Percentiles rank a stretch among this genome's conserved stretches.
phyloP scores from a whole-genome alignment of 1,140 invertebrate species.

The Drosophila simulans region DNA sequence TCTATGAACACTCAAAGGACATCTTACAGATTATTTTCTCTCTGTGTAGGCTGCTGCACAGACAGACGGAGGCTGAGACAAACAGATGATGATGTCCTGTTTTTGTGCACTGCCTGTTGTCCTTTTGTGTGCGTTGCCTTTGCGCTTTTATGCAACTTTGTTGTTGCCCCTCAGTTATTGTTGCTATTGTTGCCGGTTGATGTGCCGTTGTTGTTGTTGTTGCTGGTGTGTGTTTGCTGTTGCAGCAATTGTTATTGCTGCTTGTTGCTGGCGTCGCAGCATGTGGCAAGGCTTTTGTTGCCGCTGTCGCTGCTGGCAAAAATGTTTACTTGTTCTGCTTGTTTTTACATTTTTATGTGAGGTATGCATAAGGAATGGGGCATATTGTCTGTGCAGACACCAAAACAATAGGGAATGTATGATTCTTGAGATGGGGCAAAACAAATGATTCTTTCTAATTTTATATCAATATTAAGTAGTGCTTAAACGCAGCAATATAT shows the following conservation, averaged over 20 bases:
- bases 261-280: slow-evolving; percentile 56
- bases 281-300: slow-evolving; percentile 66
- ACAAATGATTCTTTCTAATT: too few relatives aligned
- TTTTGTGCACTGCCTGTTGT: slow-evolving; percentile 53
- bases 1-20: not conserved
- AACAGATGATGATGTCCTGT: slow-evolving; percentile 51
- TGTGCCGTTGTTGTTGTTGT: slow-evolving; percentile 21
- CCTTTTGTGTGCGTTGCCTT: slow-evolving; percentile 66
- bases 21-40: not conserved
- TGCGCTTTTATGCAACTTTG: slow-evolving; percentile 68
- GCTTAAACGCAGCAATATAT: too few relatives aligned
- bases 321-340: slow-evolving; percentile 48
- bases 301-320: slow-evolving; percentile 39
- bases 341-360: slow-evolving; percentile 36
- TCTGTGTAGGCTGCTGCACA: slow-evolving; percentile 9
- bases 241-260: slow-evolving; percentile 40
- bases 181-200: slow-evolving; percentile 36
- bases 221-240: slow-evolving; percentile 22
- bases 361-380: not conserved
- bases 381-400: slow-evolving; percentile 5
- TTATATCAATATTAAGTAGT: too few relatives aligned
- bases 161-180: slow-evolving; percentile 31
- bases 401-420: not conserved
- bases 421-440: too few relatives aligned
- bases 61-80: slow-evolving; percentile 17